Evolutionary conservation across 2,888 invertebrate species (phyloP), one percentile per base, ranked within the genome.

Genomic region (Heliconius ismenius): DNA sequence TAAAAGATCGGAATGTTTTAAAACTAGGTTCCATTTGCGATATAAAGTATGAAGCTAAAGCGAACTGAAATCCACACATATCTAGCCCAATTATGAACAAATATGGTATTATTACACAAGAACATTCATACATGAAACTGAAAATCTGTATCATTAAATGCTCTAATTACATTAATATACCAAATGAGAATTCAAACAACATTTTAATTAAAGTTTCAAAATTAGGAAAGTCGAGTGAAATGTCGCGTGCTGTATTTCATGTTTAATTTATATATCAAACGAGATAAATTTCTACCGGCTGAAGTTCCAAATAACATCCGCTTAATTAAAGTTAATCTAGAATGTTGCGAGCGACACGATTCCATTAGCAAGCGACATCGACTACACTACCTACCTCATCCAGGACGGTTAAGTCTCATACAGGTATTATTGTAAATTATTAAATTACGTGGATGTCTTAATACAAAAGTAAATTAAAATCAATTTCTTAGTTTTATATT

Each of bases 271-370:
- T 87, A 85, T 86, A 85, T 85, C 83, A 86, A 88, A 86, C 85
- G 83, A 86, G 87, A 88, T 89, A 88, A 88, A 91, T 89, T 86
- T 87, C 85, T 86, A 84, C 83, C 79, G 80, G 85, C 84, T 86
- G 85, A 89, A 90, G 89, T 90, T 89, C 89, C 87, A 86, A 90
- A 90, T 90, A 90, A 89, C 92, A 91, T 89, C 88, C 89, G 87
- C 89, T 92, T 92, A 92, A 92, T 92, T 92, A 91, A 91, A 91
- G 89, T 91, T 91, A 91, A 92, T 91, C 91, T 89, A 84, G 85
- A 90, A 89, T 89, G 87, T 88, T 87, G 89, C 89, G 86, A 87
- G 86, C 88, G 87, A 86, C 88, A 90, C 86, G 90, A 89, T 90
- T 90, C 90, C 87, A 91, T 92, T 92, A 91, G 86, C 86, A 84